Evolutionary conservation across 2,797 vertebrate genomes (phyloP).

Genomic region (Threskiornis aethiopicus): DNA sequence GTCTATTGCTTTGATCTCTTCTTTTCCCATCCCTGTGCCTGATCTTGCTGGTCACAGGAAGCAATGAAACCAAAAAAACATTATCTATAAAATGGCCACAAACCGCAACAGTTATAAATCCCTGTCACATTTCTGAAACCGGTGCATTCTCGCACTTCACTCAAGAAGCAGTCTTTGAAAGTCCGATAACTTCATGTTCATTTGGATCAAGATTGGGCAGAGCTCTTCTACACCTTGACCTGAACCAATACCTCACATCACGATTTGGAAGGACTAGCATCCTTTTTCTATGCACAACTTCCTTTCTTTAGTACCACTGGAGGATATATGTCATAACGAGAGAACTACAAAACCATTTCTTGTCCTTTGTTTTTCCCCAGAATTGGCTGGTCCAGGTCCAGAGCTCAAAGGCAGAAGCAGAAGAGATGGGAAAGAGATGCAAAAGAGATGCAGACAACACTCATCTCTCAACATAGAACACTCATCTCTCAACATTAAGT

Average conservation of each 20-base stretch:
- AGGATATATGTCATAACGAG: not conserved
- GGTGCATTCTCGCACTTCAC: not conserved
- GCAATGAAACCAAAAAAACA: not conserved
- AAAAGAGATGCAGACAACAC: not conserved
- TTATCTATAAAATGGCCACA: not conserved
- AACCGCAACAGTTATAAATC: not conserved
- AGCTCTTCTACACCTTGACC: not conserved
- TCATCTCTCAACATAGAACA: not conserved
- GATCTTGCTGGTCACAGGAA: not conserved
- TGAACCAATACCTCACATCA: not conserved
- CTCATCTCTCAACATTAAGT: slow-evolving; percentile 21
- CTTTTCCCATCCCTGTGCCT: not conserved
- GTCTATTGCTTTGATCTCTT: not conserved
- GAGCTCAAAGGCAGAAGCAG: not conserved
- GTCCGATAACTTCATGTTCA: not conserved
- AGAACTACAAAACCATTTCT: not conserved
- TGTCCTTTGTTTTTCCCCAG: not conserved
- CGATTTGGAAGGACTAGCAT: not conserved
- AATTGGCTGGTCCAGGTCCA: not conserved
- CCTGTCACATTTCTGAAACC: not conserved
- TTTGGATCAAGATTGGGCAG: not conserved
- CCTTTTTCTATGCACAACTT: not conserved
- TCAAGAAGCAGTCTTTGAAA: not conserved
- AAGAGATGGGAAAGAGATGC: not conserved
- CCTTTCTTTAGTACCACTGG: not conserved